These are phyloP conservation scores for Prionailurus bengalensis DNA, from an alignment of 2,113 vertebrate species.

Conservation along the genomic window DNA sequence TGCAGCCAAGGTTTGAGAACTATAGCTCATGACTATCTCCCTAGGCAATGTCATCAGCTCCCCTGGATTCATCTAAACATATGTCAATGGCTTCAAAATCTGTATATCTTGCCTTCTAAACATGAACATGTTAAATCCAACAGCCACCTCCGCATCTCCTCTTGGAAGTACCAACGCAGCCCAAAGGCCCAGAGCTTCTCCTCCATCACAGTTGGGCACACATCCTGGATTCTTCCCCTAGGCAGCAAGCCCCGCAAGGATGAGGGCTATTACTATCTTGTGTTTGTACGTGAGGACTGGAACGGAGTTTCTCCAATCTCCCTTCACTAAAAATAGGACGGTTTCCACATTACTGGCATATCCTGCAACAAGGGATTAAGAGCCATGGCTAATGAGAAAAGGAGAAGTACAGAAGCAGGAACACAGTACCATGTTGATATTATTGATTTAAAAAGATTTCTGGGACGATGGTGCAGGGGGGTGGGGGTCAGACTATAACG, in stretches of 20 bases:
- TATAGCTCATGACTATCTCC: background rate
- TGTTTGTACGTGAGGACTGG: background rate
- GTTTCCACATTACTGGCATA: background rate
- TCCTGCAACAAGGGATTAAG: background rate
- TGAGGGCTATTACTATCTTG: background rate
- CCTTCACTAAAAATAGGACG: background rate
- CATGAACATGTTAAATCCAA: background rate
- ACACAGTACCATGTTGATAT: background rate
- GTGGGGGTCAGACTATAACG: background rate
- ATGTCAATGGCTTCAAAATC: background rate
- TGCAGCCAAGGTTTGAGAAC: background rate
- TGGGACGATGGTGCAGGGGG: background rate
- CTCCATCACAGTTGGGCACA: too few relatives aligned
- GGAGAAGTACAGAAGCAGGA: background rate
- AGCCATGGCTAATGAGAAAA: background rate
- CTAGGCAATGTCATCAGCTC: background rate
- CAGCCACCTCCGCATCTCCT: background rate
- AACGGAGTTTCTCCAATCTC: background rate
- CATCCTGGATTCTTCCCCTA: background rate
- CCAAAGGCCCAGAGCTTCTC: background rate
- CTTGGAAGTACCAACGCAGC: background rate
- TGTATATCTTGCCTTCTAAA: background rate
- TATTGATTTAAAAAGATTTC: background rate
- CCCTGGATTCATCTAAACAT: constrained; percentile 6
- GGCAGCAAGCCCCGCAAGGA: background rate